Conservation (phyloP, 2,797 vertebrate genomes). For the Cynopterus sphinx region DNA sequence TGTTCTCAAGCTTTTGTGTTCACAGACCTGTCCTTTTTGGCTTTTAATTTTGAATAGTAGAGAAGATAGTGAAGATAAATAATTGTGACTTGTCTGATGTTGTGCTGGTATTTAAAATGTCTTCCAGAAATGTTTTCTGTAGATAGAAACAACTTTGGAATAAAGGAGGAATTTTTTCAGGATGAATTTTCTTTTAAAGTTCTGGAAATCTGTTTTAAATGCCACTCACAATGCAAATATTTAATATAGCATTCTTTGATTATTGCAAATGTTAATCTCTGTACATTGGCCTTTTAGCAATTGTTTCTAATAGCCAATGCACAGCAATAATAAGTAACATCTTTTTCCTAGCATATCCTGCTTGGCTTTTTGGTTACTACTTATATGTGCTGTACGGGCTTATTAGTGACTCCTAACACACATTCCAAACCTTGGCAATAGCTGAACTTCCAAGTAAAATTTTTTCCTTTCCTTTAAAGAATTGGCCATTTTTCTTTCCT, state of each 20-base stretch:
- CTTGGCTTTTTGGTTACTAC: conserved; percentile 22
- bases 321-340: conserved; percentile 31
- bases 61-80: conserved; percentile 65
- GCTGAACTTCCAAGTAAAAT: conserved; percentile 22
- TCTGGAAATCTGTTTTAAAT: conserved; percentile 23
- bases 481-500: conserved; percentile 39
- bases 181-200: conserved; percentile 49
- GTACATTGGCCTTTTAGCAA: neutral
- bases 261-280: conserved; percentile 29
- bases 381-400: conserved; percentile 44
- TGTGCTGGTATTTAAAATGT: conserved; percentile 47
- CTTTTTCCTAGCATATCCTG: conserved; percentile 27
- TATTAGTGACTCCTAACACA: conserved; percentile 45
- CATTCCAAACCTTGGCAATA: conserved; percentile 12
- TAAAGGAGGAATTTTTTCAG: conserved; percentile 62
- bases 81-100: conserved; percentile 31
- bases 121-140: conserved; percentile 66
- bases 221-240: neutral
- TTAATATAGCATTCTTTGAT: neutral
- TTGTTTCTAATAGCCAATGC: neutral
- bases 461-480: conserved; percentile 52
- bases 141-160: conserved; percentile 65
- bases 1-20: conserved; percentile 11
- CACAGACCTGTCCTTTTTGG: conserved; percentile 23
- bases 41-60: conserved; percentile 65